Conservation (phyloP, 2,797 vertebrate species). For the Silurus aristotelis region DNA sequence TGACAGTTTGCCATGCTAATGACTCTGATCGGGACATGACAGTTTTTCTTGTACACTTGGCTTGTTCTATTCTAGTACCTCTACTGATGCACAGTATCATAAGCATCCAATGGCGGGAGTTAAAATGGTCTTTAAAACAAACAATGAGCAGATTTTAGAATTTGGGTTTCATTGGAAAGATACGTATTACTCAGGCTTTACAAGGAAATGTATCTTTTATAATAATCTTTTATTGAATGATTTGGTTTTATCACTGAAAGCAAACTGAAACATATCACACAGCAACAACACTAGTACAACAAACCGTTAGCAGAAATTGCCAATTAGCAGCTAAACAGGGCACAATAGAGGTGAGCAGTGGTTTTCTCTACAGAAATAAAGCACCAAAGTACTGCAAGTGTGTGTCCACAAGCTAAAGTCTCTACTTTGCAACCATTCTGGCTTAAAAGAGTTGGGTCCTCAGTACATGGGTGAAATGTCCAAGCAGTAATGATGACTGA, state of each 20-base stretch:
- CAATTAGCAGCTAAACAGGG: background rate
- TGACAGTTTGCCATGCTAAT: slow-evolving; percentile 35
- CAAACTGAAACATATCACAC: background rate
- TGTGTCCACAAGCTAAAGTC: background rate
- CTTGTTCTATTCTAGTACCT: background rate
- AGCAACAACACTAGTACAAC: background rate
- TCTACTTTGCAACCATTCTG: background rate
- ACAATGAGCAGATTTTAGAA: background rate
- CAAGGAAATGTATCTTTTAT: background rate
- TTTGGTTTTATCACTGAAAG: background rate
- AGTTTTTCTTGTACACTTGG: background rate
- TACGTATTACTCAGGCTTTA: background rate
- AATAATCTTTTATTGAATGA: background rate
- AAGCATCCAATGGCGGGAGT: background rate
- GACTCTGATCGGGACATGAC: background rate
- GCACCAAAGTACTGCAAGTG: too few species aligned
- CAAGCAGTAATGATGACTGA: background rate
- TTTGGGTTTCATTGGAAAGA: background rate
- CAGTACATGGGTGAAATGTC: background rate
- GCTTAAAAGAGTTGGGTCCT: background rate
- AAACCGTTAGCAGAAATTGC: background rate
- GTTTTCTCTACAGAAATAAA: background rate
- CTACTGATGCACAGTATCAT: background rate
- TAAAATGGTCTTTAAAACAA: background rate
- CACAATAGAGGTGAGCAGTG: background rate